These are phyloP conservation scores for Drosophila navojoa DNA, from an alignment of 1,140 invertebrate genomes.

Conservation along the genomic window DNA sequence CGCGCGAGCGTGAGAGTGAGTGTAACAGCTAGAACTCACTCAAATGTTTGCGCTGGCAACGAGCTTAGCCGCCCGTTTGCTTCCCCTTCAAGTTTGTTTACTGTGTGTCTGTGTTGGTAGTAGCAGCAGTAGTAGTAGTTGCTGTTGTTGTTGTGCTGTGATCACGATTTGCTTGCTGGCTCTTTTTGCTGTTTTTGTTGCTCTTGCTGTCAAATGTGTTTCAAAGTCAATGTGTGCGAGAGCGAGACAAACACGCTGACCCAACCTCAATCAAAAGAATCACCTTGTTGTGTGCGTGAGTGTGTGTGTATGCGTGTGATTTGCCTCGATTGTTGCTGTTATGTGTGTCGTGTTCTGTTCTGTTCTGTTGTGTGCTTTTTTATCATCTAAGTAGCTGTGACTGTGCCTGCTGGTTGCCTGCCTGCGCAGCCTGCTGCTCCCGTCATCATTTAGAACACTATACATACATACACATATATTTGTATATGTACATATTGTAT, in stretches of 20 bases:
- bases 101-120: background rate
- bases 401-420: slow-evolving; percentile 48
- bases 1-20: background rate
- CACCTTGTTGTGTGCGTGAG: slow-evolving; percentile 22
- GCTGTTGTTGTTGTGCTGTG: slow-evolving; percentile 26
- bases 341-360: slow-evolving; percentile 22
- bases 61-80: slow-evolving; percentile 11
- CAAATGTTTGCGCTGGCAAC: slow-evolving; percentile 48
- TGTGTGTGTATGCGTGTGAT: slow-evolving; percentile 19
- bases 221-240: slow-evolving; percentile 70
- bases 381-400: slow-evolving; percentile 68
- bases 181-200: slow-evolving; percentile 8
- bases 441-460: slow-evolving; percentile 77
- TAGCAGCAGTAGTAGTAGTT: background rate
- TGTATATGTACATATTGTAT: slow-evolving; percentile 25
- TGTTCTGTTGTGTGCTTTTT: slow-evolving; percentile 58
- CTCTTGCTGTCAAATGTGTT: slow-evolving; percentile 65
- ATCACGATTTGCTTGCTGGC: slow-evolving; percentile 36
- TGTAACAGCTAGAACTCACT: slow-evolving; percentile 30
- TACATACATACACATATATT: slow-evolving; percentile 47
- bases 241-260: slow-evolving; percentile 29
- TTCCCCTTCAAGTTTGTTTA: background rate
- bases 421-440: slow-evolving; percentile 54
- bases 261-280: slow-evolving; percentile 28
- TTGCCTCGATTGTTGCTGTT: slow-evolving; percentile 24